Conservation (phyloP, 2,888 invertebrate genomes). For the Desoria tigrina region DNA sequence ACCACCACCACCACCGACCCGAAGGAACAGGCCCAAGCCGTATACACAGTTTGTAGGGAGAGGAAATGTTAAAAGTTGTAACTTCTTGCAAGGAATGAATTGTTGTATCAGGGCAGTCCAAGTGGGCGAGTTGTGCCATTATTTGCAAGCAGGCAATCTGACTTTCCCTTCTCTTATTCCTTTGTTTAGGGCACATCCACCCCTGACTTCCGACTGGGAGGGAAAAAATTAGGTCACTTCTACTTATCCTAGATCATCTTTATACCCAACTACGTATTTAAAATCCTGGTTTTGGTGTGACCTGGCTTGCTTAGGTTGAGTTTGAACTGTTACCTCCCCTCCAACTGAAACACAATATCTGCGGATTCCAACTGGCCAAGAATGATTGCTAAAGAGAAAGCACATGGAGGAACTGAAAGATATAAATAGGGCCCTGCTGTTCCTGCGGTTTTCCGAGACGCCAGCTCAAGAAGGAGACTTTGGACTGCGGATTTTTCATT, state of each 20-base stretch:
- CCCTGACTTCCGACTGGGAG: no score
- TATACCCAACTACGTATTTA: no score
- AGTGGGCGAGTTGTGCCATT: slow-evolving; percentile 15
- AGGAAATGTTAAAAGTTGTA: slow-evolving; percentile 14
- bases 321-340: no score
- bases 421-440: slow-evolving; percentile 10
- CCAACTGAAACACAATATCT: neutral
- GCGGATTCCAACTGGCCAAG: neutral
- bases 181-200: no score
- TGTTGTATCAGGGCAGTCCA: slow-evolving; percentile 3
- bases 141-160: slow-evolving; percentile 7
- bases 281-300: no score
- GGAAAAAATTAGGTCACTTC: no score
- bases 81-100: slow-evolving; percentile 5
- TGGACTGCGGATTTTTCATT: slow-evolving; percentile 1
- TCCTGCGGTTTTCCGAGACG: neutral
- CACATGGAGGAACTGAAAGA: slow-evolving; percentile 3
- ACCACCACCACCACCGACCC: no score
- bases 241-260: no score
- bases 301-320: no score
- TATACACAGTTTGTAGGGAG: neutral
- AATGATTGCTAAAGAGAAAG: slow-evolving; percentile 1
- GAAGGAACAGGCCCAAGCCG: no score
- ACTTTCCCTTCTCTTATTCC: no score
- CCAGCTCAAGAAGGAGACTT: slow-evolving; percentile 3